phyloP scores from a whole-genome alignment of 1,140 invertebrate genomes.

The Drosophila hydei region DNA sequence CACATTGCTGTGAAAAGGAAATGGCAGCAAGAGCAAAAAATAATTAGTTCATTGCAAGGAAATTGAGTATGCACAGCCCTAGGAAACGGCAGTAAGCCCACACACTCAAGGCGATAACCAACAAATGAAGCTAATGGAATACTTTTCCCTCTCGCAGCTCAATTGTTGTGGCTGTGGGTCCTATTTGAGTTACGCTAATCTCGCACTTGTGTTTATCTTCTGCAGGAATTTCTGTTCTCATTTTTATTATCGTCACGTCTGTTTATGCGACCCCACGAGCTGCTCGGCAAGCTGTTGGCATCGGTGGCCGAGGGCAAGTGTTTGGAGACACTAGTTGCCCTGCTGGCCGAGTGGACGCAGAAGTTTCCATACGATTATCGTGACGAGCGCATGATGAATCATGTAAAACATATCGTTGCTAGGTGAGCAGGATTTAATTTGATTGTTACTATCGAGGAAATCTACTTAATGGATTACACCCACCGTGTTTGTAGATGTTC shows the following conservation, averaged over 20 bases:
- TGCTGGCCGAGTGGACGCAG: conserved; percentile 84
- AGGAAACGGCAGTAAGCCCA: neutral
- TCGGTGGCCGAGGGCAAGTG: conserved; percentile 77
- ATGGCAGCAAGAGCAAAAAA: conserved; percentile 1
- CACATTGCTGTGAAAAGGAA: neutral
- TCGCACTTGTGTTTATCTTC: conserved; percentile 28
- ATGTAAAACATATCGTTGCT: conserved; percentile 85
- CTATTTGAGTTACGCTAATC: conserved; percentile 17
- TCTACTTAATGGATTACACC: neutral
- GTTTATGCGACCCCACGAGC: conserved; percentile 82
- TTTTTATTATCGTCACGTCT: conserved; percentile 83
- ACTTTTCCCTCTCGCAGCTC: neutral
- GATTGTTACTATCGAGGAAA: too few relatives aligned
- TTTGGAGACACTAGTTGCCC: conserved; percentile 78
- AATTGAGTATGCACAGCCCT: neutral
- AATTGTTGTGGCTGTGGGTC: conserved; percentile 1
- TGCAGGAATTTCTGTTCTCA: conserved; percentile 83
- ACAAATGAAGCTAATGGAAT: conserved; percentile 27
- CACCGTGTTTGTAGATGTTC: conserved; percentile 67
- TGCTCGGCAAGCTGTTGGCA: conserved; percentile 78
- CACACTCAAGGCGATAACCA: neutral
- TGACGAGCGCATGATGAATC: conserved; percentile 87
- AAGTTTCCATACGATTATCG: conserved; percentile 88
- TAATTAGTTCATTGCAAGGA: conserved; percentile 10
- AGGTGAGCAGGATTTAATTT: conserved; percentile 50